Percentiles rank a stretch among this genome's conserved stretches.
phyloP scores from a whole-genome alignment of 2,113 vertebrate genomes.

The Picathartes gymnocephalus region DNA sequence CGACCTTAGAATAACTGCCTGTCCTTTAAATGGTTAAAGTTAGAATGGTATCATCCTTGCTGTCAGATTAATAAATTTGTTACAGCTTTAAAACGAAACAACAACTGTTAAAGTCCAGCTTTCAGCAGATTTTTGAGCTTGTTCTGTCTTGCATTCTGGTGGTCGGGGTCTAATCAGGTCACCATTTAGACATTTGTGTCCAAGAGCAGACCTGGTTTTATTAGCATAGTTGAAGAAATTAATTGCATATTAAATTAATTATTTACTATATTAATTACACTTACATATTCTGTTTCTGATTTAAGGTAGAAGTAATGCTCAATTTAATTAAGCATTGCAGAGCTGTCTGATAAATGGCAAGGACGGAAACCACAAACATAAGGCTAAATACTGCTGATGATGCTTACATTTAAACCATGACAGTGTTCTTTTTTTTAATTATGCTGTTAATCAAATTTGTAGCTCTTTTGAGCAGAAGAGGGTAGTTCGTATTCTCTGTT shows the following conservation, averaged over 20 bases:
- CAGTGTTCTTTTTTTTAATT: not conserved
- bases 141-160: not conserved
- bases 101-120: not conserved
- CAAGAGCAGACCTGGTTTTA: not conserved
- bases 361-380: not conserved
- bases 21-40: not conserved
- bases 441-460: not conserved
- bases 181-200: not conserved
- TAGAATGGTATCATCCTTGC: not conserved
- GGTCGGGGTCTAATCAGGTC: not conserved
- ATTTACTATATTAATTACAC: conserved; percentile 21
- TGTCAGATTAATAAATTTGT: not conserved
- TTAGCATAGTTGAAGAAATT: not conserved
- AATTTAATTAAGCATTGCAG: conserved; percentile 6
- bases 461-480: not conserved
- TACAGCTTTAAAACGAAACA: not conserved
- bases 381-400: not conserved
- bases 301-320: not conserved
- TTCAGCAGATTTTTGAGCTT: not conserved
- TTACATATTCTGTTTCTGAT: not conserved
- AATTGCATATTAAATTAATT: not conserved
- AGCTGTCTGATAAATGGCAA: not conserved
- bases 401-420: not conserved
- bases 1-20: not conserved
- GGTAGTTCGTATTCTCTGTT: not conserved